Evolutionary conservation across 2,797 vertebrate genomes (phyloP), one percentile per base, ranked within the genome.

Genomic region (Morelia viridis): DNA sequence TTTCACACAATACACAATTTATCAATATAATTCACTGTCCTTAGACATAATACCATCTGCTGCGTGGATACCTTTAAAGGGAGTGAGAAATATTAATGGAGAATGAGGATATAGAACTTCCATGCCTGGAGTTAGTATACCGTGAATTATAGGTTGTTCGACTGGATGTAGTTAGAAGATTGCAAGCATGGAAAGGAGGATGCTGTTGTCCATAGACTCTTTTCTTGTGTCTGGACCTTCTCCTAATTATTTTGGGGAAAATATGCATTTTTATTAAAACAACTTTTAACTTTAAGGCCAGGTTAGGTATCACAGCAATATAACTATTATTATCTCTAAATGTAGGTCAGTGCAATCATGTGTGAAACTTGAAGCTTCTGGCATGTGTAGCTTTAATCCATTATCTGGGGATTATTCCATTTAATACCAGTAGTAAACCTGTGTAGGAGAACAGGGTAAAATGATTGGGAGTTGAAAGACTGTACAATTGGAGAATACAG

Each of bases 231-330:
- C 31, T 41, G 31, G 7, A 76, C 31, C 13, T 35, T 35, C 15
- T 22, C 31, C 50, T 8, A 53, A 53, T 53, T 24, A 9, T 5
- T 53, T 46, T 17, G 46, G 46, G 4, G 26, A 88, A 71, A 19
- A 7, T 58, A 28, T 10, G 85, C 5, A 22, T 90, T 90, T 58
- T 89, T 85, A 89, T 1, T 0, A 41, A 0, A 0, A 19, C 0
- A 1, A 76, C 71, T 46, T 17, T 19, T 76, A 76, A 28, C 6
- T 56, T 89, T 89, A 83, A 19, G 10, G 15, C 26, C 65, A 90
- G 17, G n/a, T 26, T 90, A 41, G 15, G 11, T 31, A 13, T 65
- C 46, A 17, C n/a, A 85, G 60, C 41, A 53, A 22, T 28, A 28
- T 12, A 53, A 2, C 71, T 22, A 5, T 84, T 2, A 76, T 41